phyloP scores from a whole-genome alignment of 2,797 vertebrate genomes.

The Caiman crocodilus region DNA sequence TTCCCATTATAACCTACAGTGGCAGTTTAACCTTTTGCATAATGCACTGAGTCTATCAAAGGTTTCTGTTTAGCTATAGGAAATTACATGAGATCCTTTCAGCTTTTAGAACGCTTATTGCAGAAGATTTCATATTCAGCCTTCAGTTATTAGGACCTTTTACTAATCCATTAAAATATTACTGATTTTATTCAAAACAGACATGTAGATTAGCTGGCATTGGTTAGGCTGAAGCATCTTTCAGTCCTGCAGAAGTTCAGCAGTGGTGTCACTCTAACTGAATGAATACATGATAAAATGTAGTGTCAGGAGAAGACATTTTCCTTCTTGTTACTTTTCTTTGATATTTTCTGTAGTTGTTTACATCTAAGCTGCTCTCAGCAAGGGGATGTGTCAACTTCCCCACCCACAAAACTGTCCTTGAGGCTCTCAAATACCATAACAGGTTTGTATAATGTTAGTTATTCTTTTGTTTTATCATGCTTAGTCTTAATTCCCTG shows the following conservation, averaged over 20 bases:
- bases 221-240: accelerated
- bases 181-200: background rate
- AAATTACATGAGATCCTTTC: background rate
- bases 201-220: background rate
- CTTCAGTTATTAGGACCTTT: background rate
- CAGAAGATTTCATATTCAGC: background rate
- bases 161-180: background rate
- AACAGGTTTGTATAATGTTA: background rate
- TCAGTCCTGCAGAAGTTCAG: background rate
- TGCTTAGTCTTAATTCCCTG: background rate
- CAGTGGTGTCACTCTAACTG: background rate
- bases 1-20: background rate
- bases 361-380: background rate
- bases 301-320: background rate
- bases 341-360: background rate
- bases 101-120: background rate
- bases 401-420: background rate
- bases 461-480: background rate
- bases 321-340: background rate
- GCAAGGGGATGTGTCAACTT: background rate
- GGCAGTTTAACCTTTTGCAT: background rate
- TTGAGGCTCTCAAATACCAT: background rate
- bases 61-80: background rate
- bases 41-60: background rate
- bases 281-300: background rate